Evolutionary conservation across 2,888 invertebrate species (phyloP), one percentile per base, ranked within the genome.

Genomic region (Seladonia tumulorum): DNA sequence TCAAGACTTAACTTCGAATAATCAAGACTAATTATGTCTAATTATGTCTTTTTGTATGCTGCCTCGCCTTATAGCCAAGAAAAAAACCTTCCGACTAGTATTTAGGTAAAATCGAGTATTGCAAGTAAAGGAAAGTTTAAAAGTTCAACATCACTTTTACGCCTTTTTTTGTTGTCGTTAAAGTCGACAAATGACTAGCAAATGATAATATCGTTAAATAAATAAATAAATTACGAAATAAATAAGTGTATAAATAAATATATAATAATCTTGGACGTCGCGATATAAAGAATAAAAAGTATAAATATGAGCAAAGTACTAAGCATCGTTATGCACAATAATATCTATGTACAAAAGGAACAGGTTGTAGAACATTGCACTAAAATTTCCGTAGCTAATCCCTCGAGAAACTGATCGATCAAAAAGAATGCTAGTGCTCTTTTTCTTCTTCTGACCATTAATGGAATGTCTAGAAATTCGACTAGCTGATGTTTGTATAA

Each of bases 291-390:
- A 81, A 57, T 76, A 29, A 35, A 87, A 81, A 82, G 73, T 29
- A 35, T 35, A 78, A 88, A 82, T 29, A 63, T 83, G 79, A 80
- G 76, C 72, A 70, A 71, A 72, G 79, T 87, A 74, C 49, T 79
- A 72, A 45, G 39, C 53, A 76, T 81, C 72, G 42, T 83, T 82
- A 87, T 73, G 78, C 76, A 79, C 71, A 73, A 29, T 81, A 86
- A 86, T 82, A 86, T 80, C 79, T 87, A 87, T 86, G 18, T 87
- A 87, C 90, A 92, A 87, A 89, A 88, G 90, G 83, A 91, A 92
- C 81, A 79, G 88, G 78, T 89, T 70, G 83, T 87, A 91, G 88
- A 91, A 92, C 91, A 94, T 94, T 94, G 94, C 94, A 94, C 94
- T 92, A 90, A 82, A 90, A 92, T 90, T 86, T 89, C 76, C 77